Evolutionary conservation across 2,113 vertebrate species (phyloP), one percentile per base, ranked within the genome.

Genomic region (Ancistrus triradiatus): DNA sequence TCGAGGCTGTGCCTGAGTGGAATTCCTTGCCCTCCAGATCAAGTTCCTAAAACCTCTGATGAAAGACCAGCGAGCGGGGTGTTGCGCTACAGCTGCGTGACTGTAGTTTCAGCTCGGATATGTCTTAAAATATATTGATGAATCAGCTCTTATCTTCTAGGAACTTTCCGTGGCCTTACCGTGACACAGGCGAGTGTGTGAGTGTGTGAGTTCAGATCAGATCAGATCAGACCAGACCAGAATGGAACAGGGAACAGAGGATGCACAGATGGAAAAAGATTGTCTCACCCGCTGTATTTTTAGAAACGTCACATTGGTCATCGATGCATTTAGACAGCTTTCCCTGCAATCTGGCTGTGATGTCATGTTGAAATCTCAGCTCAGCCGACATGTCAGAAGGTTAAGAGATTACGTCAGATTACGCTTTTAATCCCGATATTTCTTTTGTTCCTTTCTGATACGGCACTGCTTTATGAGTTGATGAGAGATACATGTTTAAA

Each of bases 21-120:
- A 52, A 68, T 38, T 2, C 43, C 25, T 18, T 53, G 35, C 38
- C 13, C 40, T 51, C 55, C 3, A 47, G 14, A 47, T 58, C 1
- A 3, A 65, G 47, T 60, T 70, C 68, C 68, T 60, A 10, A 65
- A n/a, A n/a, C n/a, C n/a, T n/a, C n/a, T n/a, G n/a, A n/a, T n/a
- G n/a, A n/a, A n/a, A n/a, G n/a, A n/a, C n/a, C n/a, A n/a, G n/a
- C n/a, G n/a, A n/a, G 28, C 38, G 21, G 3, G 21, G 19, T 28
- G 38, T 31, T 47, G 11, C 47, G 18, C 5, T 4, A 11, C 35
- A 44, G 49, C 48, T 62, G 49, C 62, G 43, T 67, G 44, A 72
- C 44, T 15, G 51, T 40, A 24, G 18, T 53, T 64, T 70, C 68
- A 27, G 27, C 48, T 51, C 10, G 50, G 2, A 17, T 19, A 0